These are phyloP conservation scores for Blastobasis lacticolella DNA, from an alignment of 2,888 invertebrate species.

Conservation along the genomic window DNA sequence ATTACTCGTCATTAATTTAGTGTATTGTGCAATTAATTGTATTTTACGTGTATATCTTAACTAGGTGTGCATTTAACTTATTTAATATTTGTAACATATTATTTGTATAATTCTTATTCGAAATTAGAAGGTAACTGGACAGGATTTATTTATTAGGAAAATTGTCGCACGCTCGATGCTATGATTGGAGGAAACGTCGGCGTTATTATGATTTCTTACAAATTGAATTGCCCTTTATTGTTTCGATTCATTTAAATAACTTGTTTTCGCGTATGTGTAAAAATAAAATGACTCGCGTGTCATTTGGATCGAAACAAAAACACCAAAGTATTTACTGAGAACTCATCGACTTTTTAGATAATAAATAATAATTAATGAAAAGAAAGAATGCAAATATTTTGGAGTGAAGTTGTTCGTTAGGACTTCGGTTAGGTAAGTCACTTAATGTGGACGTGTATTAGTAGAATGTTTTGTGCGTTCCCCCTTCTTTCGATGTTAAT, in stretches of 20 bases:
- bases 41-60: conserved; percentile 48
- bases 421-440: conserved; percentile 42
- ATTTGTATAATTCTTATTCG: conserved; percentile 13
- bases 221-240: not conserved
- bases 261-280: conserved; percentile 12
- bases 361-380: conserved; percentile 60
- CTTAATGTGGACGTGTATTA: conserved; percentile 29
- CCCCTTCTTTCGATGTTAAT: conserved; percentile 54
- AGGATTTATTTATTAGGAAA: conserved; percentile 69
- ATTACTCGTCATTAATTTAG: conserved; percentile 54
- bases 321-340: conserved; percentile 67
- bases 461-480: conserved; percentile 64
- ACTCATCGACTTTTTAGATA: conserved; percentile 73
- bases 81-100: conserved; percentile 29
- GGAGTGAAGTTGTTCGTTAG: conserved; percentile 56
- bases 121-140: conserved; percentile 27
- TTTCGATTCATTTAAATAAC: conserved; percentile 14
- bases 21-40: conserved; percentile 64
- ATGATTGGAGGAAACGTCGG: not conserved
- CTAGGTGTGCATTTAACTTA: conserved; percentile 57
- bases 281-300: conserved; percentile 20
- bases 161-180: conserved; percentile 50
- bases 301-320: conserved; percentile 67
- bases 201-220: not conserved
- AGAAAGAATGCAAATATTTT: conserved; percentile 53